These are phyloP conservation scores for Oriolus oriolus DNA, from an alignment of 2,113 vertebrate genomes.

Conservation along the genomic window DNA sequence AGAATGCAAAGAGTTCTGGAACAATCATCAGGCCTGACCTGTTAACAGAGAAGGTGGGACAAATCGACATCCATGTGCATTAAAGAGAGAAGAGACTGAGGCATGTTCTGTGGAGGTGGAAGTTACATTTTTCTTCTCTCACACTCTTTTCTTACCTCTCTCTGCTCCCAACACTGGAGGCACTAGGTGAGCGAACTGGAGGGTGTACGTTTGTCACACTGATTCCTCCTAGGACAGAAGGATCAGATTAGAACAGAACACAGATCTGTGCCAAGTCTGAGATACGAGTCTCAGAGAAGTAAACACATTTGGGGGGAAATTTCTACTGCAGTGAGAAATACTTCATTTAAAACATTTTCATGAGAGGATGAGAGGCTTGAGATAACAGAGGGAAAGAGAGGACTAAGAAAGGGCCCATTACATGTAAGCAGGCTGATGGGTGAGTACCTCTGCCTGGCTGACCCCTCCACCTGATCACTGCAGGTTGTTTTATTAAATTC, in stretches of 20 bases:
- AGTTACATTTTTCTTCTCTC: not conserved
- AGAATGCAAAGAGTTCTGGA: not conserved
- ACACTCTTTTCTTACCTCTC: conserved; percentile 71
- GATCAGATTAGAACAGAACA: not conserved
- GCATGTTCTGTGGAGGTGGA: not conserved
- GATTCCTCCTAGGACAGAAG: conserved; percentile 62
- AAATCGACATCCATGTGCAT: not conserved
- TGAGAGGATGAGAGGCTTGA: not conserved
- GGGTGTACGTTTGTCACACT: conserved; percentile 71
- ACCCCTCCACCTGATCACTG: not conserved
- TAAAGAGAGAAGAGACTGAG: not conserved
- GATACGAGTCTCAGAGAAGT: not conserved
- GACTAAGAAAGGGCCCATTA: not conserved
- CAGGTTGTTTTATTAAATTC: not conserved
- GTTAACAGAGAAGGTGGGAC: not conserved
- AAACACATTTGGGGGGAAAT: not conserved
- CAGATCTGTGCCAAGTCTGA: not conserved
- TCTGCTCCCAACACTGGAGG: conserved; percentile 80
- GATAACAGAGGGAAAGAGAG: not conserved
- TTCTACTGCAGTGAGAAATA: not conserved
- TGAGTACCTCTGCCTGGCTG: not conserved
- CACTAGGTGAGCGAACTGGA: conserved; percentile 78
- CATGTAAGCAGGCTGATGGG: not conserved
- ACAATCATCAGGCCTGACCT: not conserved
- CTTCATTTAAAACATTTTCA: not conserved